phyloP scores from a whole-genome alignment of 2,113 vertebrate species.

The Sturnus vulgaris region DNA sequence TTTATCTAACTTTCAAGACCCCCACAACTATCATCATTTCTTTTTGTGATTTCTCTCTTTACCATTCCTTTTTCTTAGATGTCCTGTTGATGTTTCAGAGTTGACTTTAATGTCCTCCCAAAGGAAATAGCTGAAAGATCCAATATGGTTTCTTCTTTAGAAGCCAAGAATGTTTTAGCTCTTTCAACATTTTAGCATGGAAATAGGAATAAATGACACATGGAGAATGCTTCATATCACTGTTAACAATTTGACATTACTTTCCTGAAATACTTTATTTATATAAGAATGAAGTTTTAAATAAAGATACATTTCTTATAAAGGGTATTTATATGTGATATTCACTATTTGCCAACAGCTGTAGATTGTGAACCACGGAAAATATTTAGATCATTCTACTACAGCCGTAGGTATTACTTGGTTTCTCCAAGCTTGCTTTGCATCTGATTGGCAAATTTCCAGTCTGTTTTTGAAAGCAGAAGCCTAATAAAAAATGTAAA shows the following conservation, averaged over 20 bases:
- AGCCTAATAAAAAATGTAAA: neutral
- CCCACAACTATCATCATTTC: neutral
- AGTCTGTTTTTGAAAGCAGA: slow-evolving; percentile 15
- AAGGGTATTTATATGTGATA: slow-evolving; percentile 12
- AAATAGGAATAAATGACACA: slow-evolving; percentile 41
- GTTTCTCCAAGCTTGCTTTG: neutral
- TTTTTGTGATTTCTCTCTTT: neutral
- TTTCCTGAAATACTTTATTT: slow-evolving; percentile 41
- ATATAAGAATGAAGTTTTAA: slow-evolving; percentile 11
- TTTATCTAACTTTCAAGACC: slow-evolving; percentile 23
- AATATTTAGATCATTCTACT: neutral
- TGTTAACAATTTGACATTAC: slow-evolving; percentile 30
- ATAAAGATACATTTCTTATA: slow-evolving; percentile 30
- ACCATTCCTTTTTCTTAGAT: slow-evolving; percentile 4
- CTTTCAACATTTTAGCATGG: slow-evolving; percentile 21
- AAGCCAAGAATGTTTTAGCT: slow-evolving; percentile 28
- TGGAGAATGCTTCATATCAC: slow-evolving; percentile 55
- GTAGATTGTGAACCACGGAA: neutral
- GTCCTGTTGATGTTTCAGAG: neutral
- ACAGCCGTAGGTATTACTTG: neutral
- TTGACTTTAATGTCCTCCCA: slow-evolving; percentile 36
- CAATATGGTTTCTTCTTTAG: slow-evolving; percentile 32
- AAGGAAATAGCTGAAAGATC: slow-evolving; percentile 48
- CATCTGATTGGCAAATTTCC: slow-evolving; percentile 24
- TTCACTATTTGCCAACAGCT: slow-evolving; percentile 16